phyloP scores from a whole-genome alignment of 2,113 vertebrate genomes.

The Choloepus hoffmanni region DNA sequence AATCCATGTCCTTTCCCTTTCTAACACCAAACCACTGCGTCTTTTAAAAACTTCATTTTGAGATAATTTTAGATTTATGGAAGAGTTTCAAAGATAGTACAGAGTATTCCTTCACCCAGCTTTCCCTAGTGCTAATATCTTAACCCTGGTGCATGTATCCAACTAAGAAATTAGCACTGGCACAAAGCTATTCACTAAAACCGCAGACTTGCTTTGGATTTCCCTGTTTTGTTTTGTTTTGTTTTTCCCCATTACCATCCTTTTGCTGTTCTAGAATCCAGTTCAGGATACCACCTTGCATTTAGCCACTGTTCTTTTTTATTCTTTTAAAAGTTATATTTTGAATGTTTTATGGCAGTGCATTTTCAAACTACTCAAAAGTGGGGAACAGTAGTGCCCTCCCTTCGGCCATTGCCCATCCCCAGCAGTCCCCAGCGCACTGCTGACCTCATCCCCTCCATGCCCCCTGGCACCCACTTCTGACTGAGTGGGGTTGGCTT shows the following conservation, averaged over 20 bases:
- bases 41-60: background rate
- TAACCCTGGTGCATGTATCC: background rate
- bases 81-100: background rate
- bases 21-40: background rate
- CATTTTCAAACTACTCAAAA: background rate
- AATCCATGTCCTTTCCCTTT: background rate
- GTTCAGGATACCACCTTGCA: background rate
- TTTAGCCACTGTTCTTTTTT: background rate
- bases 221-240: too few relatives aligned
- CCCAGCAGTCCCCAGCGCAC: background rate
- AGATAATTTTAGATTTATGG: background rate
- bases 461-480: background rate
- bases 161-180: background rate
- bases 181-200: background rate
- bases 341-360: background rate
- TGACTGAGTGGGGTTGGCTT: background rate
- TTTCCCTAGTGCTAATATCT: background rate
- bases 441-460: background rate
- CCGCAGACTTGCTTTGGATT: background rate
- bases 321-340: conserved; percentile 4
- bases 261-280: background rate
- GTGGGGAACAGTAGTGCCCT: background rate
- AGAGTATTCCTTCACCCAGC: background rate
- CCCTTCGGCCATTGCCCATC: background rate
- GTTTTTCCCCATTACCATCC: background rate